These are phyloP conservation scores for Notamacropus eugenii DNA, from an alignment of 2,797 vertebrate genomes.

Conservation along the genomic window DNA sequence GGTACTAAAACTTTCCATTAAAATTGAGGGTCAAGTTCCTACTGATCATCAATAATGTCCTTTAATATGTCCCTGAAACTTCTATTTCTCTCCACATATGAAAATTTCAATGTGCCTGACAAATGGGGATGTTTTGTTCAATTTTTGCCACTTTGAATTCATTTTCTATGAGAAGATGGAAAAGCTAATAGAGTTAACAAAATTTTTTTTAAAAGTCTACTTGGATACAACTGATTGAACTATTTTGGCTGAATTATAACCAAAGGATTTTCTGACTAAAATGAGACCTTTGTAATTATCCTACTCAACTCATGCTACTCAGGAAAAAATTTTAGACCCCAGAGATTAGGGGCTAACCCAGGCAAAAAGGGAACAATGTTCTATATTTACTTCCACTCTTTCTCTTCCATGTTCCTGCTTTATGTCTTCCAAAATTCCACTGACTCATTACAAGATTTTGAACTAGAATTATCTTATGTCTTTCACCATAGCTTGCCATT, in stretches of 20 bases:
- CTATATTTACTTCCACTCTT: not conserved
- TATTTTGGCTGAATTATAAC: slow-evolving; percentile 41
- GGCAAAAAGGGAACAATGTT: not conserved
- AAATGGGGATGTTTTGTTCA: slow-evolving; percentile 35
- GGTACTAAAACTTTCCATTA: not conserved
- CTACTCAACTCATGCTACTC: not conserved
- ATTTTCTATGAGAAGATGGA: not conserved
- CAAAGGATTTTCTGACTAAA: not conserved
- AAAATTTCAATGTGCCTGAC: slow-evolving; percentile 38
- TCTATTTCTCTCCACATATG: not conserved
- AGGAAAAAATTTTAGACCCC: not conserved
- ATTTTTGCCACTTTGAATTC: slow-evolving; percentile 20
- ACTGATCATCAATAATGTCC: slow-evolving; percentile 26
- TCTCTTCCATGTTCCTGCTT: not conserved
- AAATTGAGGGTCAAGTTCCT: slow-evolving; percentile 37
- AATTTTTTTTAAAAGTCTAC: not conserved
- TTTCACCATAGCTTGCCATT: not conserved
- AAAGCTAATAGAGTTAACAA: slow-evolving; percentile 17
- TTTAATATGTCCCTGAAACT: not conserved
- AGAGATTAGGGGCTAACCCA: not conserved
- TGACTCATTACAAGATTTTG: not conserved
- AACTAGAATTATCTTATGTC: not conserved
- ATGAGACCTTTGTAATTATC: slow-evolving; percentile 7
- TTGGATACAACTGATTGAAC: not conserved
- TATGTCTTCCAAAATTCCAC: not conserved